These are phyloP conservation scores for Pachypsylla venusta DNA, from an alignment of 1,140 invertebrate species.

Conservation along the genomic window DNA sequence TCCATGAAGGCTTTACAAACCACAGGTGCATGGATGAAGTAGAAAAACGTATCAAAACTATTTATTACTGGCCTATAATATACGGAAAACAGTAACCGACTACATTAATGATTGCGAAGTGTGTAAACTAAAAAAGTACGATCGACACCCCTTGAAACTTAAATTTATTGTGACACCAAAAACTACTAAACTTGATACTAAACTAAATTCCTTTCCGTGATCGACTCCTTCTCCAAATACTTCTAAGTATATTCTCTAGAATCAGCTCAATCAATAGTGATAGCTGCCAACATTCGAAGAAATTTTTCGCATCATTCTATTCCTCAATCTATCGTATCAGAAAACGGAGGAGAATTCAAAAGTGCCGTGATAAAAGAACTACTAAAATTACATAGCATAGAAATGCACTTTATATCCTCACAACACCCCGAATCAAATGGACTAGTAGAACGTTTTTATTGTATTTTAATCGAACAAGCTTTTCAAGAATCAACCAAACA, in stretches of 20 bases:
- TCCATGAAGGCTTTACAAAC: neutral
- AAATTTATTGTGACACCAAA: neutral
- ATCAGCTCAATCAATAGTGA: neutral
- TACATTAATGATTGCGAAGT: conserved; percentile 1
- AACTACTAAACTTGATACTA: neutral
- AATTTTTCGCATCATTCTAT: conserved; percentile 2
- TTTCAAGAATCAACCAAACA: neutral
- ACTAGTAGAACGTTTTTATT: neutral
- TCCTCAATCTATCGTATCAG: neutral
- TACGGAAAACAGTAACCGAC: neutral
- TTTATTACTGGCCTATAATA: conserved; percentile 10
- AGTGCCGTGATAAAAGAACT: conserved; percentile 1
- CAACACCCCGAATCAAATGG: neutral
- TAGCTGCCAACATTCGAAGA: neutral
- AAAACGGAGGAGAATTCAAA: conserved; percentile 5
- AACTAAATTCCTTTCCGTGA: neutral
- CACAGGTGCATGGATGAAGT: neutral
- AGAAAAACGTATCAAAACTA: neutral
- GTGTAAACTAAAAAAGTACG: neutral
- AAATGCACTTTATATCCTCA: neutral
- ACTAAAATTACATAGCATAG: neutral
- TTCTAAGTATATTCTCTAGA: neutral
- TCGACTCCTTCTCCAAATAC: conserved; percentile 7
- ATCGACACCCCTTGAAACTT: neutral
- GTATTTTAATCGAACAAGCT: neutral